Evolutionary conservation across 2,888 invertebrate genomes (phyloP).

Genomic region (Tenthredo notha): DNA sequence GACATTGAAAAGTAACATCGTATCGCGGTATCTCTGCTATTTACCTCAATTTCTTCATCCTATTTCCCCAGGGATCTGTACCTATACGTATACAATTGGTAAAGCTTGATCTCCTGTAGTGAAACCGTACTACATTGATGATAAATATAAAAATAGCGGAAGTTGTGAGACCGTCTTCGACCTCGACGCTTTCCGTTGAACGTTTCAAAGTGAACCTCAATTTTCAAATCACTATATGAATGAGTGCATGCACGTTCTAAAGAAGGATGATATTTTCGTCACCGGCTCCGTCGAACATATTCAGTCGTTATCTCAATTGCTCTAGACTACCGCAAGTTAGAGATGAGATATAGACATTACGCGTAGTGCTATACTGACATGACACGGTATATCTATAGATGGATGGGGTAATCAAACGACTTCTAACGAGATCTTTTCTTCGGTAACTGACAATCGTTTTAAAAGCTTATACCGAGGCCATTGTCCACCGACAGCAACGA

Average conservation of each 20-base stretch:
- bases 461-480: constrained; percentile 48
- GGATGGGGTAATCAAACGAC: constrained; percentile 39
- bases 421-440: constrained; percentile 51
- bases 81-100: background rate
- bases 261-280: constrained; percentile 46
- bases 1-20: background rate
- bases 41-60: constrained; percentile 2
- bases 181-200: constrained; percentile 30
- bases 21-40: constrained; percentile 12
- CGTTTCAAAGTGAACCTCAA: constrained; percentile 40
- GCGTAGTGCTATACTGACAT: background rate
- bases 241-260: constrained; percentile 2
- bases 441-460: constrained; percentile 45
- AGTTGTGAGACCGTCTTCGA: background rate
- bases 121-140: background rate
- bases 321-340: constrained; percentile 46
- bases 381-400: constrained; percentile 9
- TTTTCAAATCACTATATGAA: constrained; percentile 42
- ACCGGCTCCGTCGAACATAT: constrained; percentile 36
- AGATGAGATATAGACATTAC: constrained; percentile 42
- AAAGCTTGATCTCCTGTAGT: background rate
- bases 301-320: constrained; percentile 52
- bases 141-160: background rate
- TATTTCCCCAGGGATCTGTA: background rate
- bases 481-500: constrained; percentile 18